phyloP scores from a whole-genome alignment of 2,113 vertebrate species.

The Oryzias woworae region DNA sequence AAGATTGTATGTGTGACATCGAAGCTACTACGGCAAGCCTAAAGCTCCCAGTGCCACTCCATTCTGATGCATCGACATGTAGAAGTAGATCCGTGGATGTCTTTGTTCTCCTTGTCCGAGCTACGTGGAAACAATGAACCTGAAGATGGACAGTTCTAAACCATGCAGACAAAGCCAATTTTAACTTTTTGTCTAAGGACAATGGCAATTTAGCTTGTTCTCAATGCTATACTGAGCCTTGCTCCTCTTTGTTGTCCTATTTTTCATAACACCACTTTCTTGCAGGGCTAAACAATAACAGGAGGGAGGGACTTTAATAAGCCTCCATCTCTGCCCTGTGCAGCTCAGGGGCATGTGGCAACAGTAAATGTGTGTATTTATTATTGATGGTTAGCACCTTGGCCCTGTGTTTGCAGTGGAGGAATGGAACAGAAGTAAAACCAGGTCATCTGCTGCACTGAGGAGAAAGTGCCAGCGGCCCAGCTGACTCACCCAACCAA shows the following conservation, averaged over 20 bases:
- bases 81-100: too few relatives aligned
- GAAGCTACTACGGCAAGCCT: too few relatives aligned
- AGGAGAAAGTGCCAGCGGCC: slow-evolving; percentile 66
- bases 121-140: slow-evolving; percentile 38
- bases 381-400: slow-evolving; percentile 80
- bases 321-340: slow-evolving; percentile 50
- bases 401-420: slow-evolving; percentile 65
- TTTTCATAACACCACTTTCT: slow-evolving; percentile 70
- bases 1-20: too few relatives aligned
- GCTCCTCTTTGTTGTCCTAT: slow-evolving; percentile 57
- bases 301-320: slow-evolving; percentile 71
- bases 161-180: slow-evolving; percentile 8
- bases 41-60: too few relatives aligned
- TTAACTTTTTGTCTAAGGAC: slow-evolving; percentile 52
- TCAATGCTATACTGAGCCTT: slow-evolving; percentile 41
- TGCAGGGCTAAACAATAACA: slow-evolving; percentile 71
- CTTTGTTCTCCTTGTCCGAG: too few relatives aligned
- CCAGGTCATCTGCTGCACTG: slow-evolving; percentile 69
- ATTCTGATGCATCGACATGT: too few relatives aligned
- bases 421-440: slow-evolving; percentile 63
- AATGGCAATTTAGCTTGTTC: slow-evolving; percentile 46
- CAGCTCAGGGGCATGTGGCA: slow-evolving; percentile 67
- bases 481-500: slow-evolving; percentile 68
- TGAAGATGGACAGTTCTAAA: slow-evolving; percentile 17
- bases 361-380: slow-evolving; percentile 72